Evolutionary conservation across 2,113 vertebrate genomes (phyloP).

Genomic region (Tragulus kanchil): DNA sequence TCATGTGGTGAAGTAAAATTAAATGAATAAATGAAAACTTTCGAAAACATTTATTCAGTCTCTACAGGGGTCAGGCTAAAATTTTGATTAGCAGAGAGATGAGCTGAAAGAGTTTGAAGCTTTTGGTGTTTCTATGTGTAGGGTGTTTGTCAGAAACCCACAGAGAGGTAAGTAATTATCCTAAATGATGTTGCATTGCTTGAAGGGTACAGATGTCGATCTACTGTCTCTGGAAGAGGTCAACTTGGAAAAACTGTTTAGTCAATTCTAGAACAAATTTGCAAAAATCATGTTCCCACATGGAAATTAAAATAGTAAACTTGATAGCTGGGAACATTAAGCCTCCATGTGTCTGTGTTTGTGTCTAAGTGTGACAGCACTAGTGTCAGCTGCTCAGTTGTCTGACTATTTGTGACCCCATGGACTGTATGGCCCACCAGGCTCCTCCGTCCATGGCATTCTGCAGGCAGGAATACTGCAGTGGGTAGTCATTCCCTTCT

Average conservation of each 20-base stretch:
- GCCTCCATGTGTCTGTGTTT: neutral
- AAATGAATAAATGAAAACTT: slow-evolving; percentile 45
- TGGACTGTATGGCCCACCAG: neutral
- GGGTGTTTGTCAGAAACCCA: slow-evolving; percentile 42
- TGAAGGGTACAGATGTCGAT: neutral
- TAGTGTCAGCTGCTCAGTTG: neutral
- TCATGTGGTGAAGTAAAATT: neutral
- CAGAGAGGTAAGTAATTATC: slow-evolving; percentile 44
- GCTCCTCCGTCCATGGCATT: neutral
- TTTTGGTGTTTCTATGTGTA: neutral
- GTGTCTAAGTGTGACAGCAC: neutral
- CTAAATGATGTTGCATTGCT: neutral
- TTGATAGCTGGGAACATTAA: neutral
- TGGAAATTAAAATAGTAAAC: neutral
- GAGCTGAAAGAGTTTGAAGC: slow-evolving; percentile 29
- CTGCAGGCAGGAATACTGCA: neutral
- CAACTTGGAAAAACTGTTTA: neutral
- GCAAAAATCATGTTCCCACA: slow-evolving; percentile 28
- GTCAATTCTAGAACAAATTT: neutral
- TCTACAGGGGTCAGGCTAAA: slow-evolving; percentile 25
- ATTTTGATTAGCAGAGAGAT: slow-evolving; percentile 45
- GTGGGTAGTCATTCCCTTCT: neutral
- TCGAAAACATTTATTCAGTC: slow-evolving; percentile 7
- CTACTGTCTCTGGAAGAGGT: slow-evolving; percentile 13
- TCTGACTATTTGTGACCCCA: neutral